Base-by-base conservation (phyloP, 1,140 invertebrate genomes). In the Drosophila nebulosa region DNA sequence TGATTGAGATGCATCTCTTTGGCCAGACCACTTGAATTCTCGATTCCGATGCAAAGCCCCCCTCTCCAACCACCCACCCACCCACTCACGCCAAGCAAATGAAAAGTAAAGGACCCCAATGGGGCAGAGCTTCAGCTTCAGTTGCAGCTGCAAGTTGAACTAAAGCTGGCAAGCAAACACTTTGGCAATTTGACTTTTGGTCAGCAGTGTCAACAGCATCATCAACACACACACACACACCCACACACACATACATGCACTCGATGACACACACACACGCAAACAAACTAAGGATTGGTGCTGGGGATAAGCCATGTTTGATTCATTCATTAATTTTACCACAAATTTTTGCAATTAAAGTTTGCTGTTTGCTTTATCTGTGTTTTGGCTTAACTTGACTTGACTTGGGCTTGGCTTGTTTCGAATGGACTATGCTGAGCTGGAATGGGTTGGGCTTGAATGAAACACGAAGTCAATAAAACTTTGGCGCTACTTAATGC, bases 341-440 rank as follows among this genome's bases (percentile, higher is more conserved):
- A 86, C 83, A 86, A 86, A 86, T 86, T 86, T 86, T 88, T 88
- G 83, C 83, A 86, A 86, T 86, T 86, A 86, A 86, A 86, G 83
- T 86, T 86, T 83, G 65, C 75, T 89, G 83, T 89, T 86, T 88
- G 83, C 39, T 89, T 86, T 88, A 86, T 86, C 83, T 83, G 68
- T 83, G 81, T 78, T 79, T 24, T 46, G 24, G 46, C 18, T 22
- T 52, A 46, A 46, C 39, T 46, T 46, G 39, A 46, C 16, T 46
- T 21, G 39, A 21, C 39, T 46, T 21, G 16, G 5, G 14, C 36
- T 21, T 46, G 16, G 39, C 35, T n/a, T 4, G 3, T n/a, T 16
- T 42, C 7, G 39, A 14, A 46, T 46, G 39, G 39, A 46, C 39
- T 21, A 21, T 5, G 7, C 16, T 46, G 39, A 21, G 39, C 21